Evolutionary conservation across 53 echinoderm and acorn worm genomes (phyloP), one percentile per base, ranked within the genome.

Genomic region (Holothuria leucospilota): DNA sequence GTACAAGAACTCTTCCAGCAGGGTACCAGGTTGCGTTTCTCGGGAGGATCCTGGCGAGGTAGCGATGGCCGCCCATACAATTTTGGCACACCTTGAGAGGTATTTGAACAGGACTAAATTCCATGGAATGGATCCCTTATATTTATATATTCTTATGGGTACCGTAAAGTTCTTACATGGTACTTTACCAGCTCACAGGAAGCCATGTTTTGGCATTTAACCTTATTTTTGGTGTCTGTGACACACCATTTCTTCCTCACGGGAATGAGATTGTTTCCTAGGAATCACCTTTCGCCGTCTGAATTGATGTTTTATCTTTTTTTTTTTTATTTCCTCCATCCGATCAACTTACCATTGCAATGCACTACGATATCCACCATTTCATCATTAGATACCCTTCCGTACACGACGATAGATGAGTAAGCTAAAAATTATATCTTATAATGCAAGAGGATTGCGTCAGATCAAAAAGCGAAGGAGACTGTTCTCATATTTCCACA

Each of bases 401-500:
- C 9, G 13, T 10, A 52, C 52, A 52, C 15, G 13, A 52, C 13
- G 52, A 52, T 52, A 52, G 15, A 52, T 52, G 52, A 52, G 52
- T 13, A 14, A 52, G 10, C 52, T n/a, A n/a, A n/a, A n/a, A n/a
- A n/a, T n/a, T n/a, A n/a, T n/a, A n/a, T n/a, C n/a, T n/a, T n/a
- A n/a, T 70, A 59, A 82, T 62, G 60, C n/a, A 26, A 82, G 34
- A 52, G 52, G 52, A 52, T 13, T 13, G 9, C 52, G 52, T 11
- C 9, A 52, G 13, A 8, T 1, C 52, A 49, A n/a, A 71, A 39
- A 29, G 16, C n/a, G 8, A 71, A 71, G 20, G n/a, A 41, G 72
- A 71, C 20, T 52, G 52, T 52, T 52, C 52, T 39, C 60, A 23
- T 61, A 82, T 60, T 27, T 82, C 29, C 82, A 59, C 25, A 59